Evolutionary conservation across 2,888 invertebrate genomes (phyloP).

Genomic region (Chamaedrilus cognettii): DNA sequence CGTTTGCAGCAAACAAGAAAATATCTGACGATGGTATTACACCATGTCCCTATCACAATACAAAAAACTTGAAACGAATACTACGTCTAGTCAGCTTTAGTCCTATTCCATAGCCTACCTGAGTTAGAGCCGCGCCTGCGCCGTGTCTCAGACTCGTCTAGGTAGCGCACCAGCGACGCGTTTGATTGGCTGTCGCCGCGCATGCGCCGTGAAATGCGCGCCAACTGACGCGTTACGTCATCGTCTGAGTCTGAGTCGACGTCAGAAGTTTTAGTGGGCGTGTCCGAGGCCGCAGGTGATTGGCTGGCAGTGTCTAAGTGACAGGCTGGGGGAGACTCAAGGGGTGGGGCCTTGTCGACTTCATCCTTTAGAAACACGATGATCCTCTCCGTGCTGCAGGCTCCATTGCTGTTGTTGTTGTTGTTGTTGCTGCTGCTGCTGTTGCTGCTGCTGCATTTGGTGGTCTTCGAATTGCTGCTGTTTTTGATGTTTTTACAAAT

Average conservation of each 20-base stretch:
- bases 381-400: neutral
- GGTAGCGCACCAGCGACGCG: neutral
- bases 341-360: neutral
- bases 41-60: too few relatives aligned
- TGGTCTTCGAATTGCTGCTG: neutral
- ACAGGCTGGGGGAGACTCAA: neutral
- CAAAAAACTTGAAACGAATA: too few relatives aligned
- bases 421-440: neutral
- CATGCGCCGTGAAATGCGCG: slow-evolving; percentile 3
- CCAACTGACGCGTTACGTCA: neutral
- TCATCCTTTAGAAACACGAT: too few relatives aligned
- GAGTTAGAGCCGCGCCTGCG: neutral
- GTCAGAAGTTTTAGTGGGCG: neutral
- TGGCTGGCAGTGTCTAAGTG: neutral
- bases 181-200: neutral
- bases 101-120: too few relatives aligned
- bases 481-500: neutral
- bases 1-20: too few relatives aligned
- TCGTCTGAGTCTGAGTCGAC: neutral
- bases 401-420: neutral
- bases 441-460: neutral
- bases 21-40: too few relatives aligned
- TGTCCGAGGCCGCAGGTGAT: neutral
- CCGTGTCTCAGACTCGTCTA: neutral
- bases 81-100: too few relatives aligned